A percentile compares a stretch with the other conserved stretches of the same genome.
These are phyloP conservation scores for Capitulum mitella DNA, from an alignment of 2,888 invertebrate genomes.

Conservation along the genomic window DNA sequence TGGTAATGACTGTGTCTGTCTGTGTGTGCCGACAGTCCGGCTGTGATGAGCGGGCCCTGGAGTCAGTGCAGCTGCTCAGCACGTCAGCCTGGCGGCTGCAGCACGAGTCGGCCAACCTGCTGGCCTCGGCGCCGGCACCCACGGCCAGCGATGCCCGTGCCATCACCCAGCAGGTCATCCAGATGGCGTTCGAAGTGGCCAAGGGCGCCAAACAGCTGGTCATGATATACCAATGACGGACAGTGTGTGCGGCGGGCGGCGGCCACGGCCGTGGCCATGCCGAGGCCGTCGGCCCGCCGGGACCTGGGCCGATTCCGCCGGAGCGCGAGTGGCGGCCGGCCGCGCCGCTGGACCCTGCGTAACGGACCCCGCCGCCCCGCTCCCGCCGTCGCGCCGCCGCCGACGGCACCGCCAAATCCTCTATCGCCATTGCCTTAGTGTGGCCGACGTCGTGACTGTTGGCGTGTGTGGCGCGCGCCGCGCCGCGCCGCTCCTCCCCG, in stretches of 20 bases:
- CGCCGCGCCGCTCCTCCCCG: neutral
- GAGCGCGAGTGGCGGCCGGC: too few relatives aligned
- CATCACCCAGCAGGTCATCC: conserved; percentile 21
- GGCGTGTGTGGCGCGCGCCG: neutral
- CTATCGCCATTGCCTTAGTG: conserved; percentile 17
- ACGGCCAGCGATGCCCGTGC: neutral
- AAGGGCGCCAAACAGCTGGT: conserved; percentile 23
- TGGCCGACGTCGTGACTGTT: neutral
- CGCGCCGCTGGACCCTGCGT: neutral
- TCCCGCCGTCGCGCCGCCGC: neutral
- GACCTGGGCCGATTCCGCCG: too few relatives aligned
- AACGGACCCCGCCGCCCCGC: neutral
- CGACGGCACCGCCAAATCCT: neutral
- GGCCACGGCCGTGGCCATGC: neutral
- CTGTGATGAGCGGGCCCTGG: conserved; percentile 10
- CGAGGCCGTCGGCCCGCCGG: too few relatives aligned
- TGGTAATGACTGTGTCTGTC: neutral
- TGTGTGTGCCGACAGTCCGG: neutral
- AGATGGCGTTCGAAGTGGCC: conserved; percentile 23
- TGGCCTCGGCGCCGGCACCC: neutral
- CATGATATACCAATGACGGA: conserved; percentile 7
- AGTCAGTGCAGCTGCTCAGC: conserved; percentile 2
- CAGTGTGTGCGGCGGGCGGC: neutral
- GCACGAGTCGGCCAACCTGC: conserved; percentile 12
- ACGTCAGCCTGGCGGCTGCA: conserved; percentile 17